These are phyloP conservation scores for Menidia beryllina DNA, from an alignment of 2,113 vertebrate species.

Conservation along the genomic window DNA sequence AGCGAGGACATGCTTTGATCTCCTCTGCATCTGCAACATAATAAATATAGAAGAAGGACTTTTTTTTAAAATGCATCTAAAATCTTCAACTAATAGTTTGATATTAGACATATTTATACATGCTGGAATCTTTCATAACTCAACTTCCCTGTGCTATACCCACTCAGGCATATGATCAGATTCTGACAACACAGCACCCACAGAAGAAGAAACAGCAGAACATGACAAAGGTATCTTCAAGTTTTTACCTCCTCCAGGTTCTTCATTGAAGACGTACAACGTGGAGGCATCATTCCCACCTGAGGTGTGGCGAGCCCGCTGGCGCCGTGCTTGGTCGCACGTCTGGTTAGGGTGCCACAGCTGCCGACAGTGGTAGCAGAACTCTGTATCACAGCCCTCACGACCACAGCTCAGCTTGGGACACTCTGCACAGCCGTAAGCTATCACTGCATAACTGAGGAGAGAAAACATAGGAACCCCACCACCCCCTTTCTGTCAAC, in stretches of 20 bases:
- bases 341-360: constrained; percentile 89
- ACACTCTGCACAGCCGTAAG: constrained; percentile 87
- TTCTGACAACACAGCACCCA: too few species aligned
- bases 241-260: constrained; percentile 78
- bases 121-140: neutral
- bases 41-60: constrained; percentile 1
- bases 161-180: neutral
- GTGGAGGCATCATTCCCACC: constrained; percentile 73
- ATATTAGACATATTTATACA: fast-evolving
- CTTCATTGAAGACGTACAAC: constrained; percentile 82
- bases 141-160: neutral
- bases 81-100: neutral
- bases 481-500: neutral
- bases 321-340: constrained; percentile 83
- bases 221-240: neutral
- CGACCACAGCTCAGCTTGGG: constrained; percentile 87
- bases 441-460: constrained; percentile 87
- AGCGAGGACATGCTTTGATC: constrained; percentile 89
- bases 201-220: neutral
- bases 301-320: constrained; percentile 80
- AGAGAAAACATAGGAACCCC: neutral
- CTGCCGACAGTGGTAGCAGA: constrained; percentile 92
- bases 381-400: constrained; percentile 86
- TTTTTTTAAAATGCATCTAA: neutral
- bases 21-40: constrained; percentile 81